These are phyloP conservation scores for Crocallis elinguaria DNA, from an alignment of 2,888 invertebrate genomes.

Conservation along the genomic window DNA sequence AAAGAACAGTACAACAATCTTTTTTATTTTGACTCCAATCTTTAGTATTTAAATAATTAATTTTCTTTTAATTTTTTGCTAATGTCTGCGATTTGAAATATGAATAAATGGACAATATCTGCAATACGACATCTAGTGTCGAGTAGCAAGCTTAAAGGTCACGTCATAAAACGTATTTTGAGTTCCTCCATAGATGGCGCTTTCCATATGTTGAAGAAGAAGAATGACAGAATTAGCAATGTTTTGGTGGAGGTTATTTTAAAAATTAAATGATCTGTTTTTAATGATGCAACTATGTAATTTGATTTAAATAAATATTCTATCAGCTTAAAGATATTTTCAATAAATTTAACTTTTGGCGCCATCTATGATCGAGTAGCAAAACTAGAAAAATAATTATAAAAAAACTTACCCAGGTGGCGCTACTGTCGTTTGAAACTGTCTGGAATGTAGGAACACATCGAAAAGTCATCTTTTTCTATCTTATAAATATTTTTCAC, in stretches of 20 bases:
- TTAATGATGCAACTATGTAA: too few relatives aligned
- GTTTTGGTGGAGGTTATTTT: too few relatives aligned
- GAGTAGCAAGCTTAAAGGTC: constrained; percentile 11
- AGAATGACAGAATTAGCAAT: too few relatives aligned
- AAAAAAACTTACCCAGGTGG: constrained; percentile 87
- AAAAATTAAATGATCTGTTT: background rate
- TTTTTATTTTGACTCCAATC: too few relatives aligned
- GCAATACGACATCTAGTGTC: constrained; percentile 31
- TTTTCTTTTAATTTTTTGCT: too few relatives aligned
- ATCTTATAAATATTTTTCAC: constrained; percentile 50
- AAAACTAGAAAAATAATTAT: constrained; percentile 29
- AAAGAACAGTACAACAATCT: too few relatives aligned
- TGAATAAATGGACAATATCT: too few relatives aligned
- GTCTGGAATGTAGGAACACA: constrained; percentile 88
- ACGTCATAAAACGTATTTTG: background rate
- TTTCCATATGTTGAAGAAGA: background rate
- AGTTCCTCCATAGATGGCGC: constrained; percentile 26
- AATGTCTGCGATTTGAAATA: too few relatives aligned
- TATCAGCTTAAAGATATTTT: too few relatives aligned
- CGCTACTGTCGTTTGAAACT: constrained; percentile 86
- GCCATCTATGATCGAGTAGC: constrained; percentile 52
- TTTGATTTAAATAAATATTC: too few relatives aligned
- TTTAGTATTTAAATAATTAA: too few relatives aligned
- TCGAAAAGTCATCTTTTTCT: constrained; percentile 86
- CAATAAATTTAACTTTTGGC: background rate